Evolutionary conservation across 2,888 invertebrate genomes (phyloP), one percentile per base, ranked within the genome.

Genomic region (Epinotia demarniana): DNA sequence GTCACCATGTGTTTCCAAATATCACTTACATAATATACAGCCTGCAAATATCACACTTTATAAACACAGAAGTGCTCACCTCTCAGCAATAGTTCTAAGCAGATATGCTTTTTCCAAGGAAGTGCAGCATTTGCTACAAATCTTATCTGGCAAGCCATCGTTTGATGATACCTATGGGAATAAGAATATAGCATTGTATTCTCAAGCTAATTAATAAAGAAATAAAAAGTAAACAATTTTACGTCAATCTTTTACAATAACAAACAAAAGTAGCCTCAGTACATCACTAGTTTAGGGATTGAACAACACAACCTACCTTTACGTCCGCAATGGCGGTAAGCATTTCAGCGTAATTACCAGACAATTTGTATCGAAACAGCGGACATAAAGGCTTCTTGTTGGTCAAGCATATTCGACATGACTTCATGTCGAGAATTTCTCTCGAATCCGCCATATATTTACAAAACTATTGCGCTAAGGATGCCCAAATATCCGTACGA

Each of bases 291-390:
- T 77, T 77, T 77, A 77, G 53, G 57, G 63, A 73, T 70, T 70
- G 49, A 63, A 67, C 60, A 79, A 79, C 81, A 67, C 61, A 79
- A 80, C 81, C 80, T 82, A 93, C 94, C 90, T 94, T 94, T 66
- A 94, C 92, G 82, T 93, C 92, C 46, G 94, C 94, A 79, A 94
- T 91, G 70, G 93, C 90, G 80, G 94, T 94, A 75, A 94, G 87
- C 94, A 94, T 94, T 90, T 94, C 94, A 70, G 94, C 94, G 86
- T 94, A 94, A 88, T 93, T 94, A 78, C 94, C 94, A 79, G 93
- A 91, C 77, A 92, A 83, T 81, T 93, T 92, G 78, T 93, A 93
- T 85, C 89, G 90, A 84, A 94, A 93, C 76, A 94, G 84, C 60
- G 93, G 93, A 81, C 92, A 92, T 80, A 94, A 79, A 79, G 91